These are phyloP conservation scores for Mycteria americana DNA, from an alignment of 2,797 vertebrate genomes.

Conservation along the genomic window DNA sequence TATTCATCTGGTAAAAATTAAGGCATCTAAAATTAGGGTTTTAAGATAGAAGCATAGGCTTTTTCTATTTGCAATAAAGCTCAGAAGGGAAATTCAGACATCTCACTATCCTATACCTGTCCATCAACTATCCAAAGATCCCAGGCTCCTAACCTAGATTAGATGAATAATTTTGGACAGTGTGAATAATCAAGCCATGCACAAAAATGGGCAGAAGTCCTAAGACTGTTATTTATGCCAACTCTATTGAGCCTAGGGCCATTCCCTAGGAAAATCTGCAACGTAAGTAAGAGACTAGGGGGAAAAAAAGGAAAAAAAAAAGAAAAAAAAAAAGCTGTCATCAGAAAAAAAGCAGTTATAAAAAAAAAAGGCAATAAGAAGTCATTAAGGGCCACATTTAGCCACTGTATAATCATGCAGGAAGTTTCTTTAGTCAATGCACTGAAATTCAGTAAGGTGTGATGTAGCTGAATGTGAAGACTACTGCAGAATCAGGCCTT, in stretches of 20 bases:
- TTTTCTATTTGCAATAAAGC: neutral
- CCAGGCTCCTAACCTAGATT: neutral
- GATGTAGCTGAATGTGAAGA: neutral
- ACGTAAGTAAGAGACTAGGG: neutral
- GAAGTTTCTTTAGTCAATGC: neutral
- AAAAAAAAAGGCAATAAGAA: neutral
- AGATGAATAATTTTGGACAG: neutral
- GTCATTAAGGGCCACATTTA: neutral
- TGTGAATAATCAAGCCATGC: neutral
- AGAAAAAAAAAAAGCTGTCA: too few relatives aligned
- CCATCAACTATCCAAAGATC: neutral
- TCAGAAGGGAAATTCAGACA: neutral
- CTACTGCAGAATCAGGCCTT: neutral
- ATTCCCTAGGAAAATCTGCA: neutral
- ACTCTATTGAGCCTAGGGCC: neutral
- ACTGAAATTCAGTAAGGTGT: neutral
- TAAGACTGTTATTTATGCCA: neutral
- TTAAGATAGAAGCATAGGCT: neutral
- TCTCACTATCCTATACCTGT: neutral
- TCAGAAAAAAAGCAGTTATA: too few relatives aligned
- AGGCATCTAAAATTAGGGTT: neutral
- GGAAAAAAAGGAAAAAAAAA: fast-evolving
- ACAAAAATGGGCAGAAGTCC: neutral
- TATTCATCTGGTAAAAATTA: neutral
- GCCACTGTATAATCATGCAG: neutral